These are phyloP conservation scores for Gerris buenoi DNA, from an alignment of 1,140 invertebrate species.

Conservation along the genomic window DNA sequence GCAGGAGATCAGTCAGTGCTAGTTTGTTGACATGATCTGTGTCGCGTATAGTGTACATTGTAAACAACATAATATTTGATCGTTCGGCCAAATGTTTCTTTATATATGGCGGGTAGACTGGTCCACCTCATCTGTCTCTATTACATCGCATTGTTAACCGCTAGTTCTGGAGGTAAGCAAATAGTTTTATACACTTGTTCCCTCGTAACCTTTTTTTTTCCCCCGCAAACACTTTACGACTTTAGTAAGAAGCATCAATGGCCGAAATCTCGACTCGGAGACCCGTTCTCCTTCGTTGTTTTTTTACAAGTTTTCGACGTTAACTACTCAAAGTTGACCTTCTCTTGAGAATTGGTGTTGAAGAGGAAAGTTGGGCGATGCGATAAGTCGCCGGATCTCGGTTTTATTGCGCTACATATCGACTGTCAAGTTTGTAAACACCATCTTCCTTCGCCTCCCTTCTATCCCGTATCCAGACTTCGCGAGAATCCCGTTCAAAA, in stretches of 20 bases:
- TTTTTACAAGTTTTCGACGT: background rate
- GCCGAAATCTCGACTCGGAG: background rate
- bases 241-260: background rate
- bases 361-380: background rate
- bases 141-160: conserved; percentile 23
- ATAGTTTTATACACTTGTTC: conserved; percentile 9
- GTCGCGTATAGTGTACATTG: background rate
- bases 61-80: background rate
- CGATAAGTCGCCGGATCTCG: background rate
- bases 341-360: background rate
- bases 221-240: background rate
- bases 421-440: background rate
- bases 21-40: background rate
- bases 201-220: background rate
- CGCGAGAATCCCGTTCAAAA: too few species aligned
- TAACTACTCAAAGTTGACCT: background rate
- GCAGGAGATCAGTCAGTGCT: background rate
- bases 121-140: conserved; percentile 25
- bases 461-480: background rate
- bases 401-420: background rate
- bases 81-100: conserved; percentile 24
- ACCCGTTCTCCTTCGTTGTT: background rate
- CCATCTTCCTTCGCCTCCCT: background rate
- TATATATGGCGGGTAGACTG: conserved; percentile 27
- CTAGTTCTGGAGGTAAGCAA: conserved; percentile 20